Conservation (phyloP, 2,888 invertebrate species). For the Rhagophthalmus giganteus region DNA sequence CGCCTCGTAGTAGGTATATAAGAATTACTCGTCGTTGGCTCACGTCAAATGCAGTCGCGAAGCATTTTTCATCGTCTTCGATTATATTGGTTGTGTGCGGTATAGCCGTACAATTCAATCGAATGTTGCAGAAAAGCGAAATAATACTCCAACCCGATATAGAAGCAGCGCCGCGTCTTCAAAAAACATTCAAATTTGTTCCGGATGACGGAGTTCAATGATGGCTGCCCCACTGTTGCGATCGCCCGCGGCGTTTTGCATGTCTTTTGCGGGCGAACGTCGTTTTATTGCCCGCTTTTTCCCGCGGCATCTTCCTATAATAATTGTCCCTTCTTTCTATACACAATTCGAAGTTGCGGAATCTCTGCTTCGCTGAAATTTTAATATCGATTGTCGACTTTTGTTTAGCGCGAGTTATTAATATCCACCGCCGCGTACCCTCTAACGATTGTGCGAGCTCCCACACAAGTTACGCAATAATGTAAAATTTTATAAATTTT, state of each 20-base stretch:
- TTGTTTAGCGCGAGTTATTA: neutral
- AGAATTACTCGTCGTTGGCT: too few species aligned
- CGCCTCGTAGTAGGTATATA: too few species aligned
- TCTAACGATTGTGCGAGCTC: too few species aligned
- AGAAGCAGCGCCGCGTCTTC: slow-evolving; percentile 32
- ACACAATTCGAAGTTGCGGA: neutral
- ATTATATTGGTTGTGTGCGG: slow-evolving; percentile 34
- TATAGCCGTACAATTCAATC: slow-evolving; percentile 27
- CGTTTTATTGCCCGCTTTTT: slow-evolving; percentile 37
- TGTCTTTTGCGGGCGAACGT: slow-evolving; percentile 43
- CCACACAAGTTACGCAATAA: too few species aligned
- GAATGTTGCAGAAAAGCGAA: slow-evolving; percentile 31
- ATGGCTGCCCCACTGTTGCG: slow-evolving; percentile 43
- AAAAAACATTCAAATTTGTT: slow-evolving; percentile 49
- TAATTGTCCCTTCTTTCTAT: slow-evolving; percentile 23
- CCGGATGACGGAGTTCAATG: slow-evolving; percentile 45
- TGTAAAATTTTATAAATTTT: too few species aligned
- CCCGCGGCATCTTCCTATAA: slow-evolving; percentile 24
- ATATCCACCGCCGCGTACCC: too few species aligned
- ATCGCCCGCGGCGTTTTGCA: slow-evolving; percentile 44
- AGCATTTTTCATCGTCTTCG: slow-evolving; percentile 34
- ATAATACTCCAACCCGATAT: slow-evolving; percentile 32
- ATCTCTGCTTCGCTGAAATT: neutral
- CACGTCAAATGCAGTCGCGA: slow-evolving; percentile 31
- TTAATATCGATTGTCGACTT: neutral